Evolutionary conservation across 2,888 invertebrate species (phyloP).

Genomic region (Eupeodes luniger): DNA sequence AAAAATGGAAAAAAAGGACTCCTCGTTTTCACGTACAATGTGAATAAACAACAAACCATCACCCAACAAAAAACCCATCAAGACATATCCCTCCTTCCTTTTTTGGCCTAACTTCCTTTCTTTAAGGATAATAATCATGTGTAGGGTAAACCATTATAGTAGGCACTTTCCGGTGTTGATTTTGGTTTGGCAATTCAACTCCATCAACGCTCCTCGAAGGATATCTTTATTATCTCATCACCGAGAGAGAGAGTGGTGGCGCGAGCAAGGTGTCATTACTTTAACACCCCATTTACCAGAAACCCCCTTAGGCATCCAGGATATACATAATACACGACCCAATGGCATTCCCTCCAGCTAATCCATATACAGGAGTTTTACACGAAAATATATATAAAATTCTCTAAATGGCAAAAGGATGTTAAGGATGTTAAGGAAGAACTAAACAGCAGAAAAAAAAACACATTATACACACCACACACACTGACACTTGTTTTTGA

Average conservation of each 20-base stretch:
- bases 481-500: constrained; percentile 37
- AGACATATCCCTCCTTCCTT: not conserved
- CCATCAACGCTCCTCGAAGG: constrained; percentile 63
- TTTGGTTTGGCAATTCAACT: constrained; percentile 73
- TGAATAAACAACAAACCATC: constrained; percentile 55
- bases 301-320: not conserved
- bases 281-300: constrained; percentile 56
- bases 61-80: constrained; percentile 9
- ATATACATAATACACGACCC: constrained; percentile 32
- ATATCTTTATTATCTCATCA: constrained; percentile 68
- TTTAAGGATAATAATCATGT: constrained; percentile 60
- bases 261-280: constrained; percentile 50
- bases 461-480: constrained; percentile 27
- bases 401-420: constrained; percentile 61
- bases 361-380: constrained; percentile 33
- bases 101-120: not conserved
- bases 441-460: not conserved
- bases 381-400: constrained; percentile 21
- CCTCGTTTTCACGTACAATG: constrained; percentile 60
- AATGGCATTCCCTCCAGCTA: constrained; percentile 25
- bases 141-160: constrained; percentile 64
- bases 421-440: constrained; percentile 52
- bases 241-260: not conserved
- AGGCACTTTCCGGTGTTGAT: constrained; percentile 72
- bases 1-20: constrained; percentile 12